Percentiles rank a stretch among this genome's conserved stretches.
Evolutionary conservation across 2,888 invertebrate species (phyloP).

Genomic region (Leucania comma): DNA sequence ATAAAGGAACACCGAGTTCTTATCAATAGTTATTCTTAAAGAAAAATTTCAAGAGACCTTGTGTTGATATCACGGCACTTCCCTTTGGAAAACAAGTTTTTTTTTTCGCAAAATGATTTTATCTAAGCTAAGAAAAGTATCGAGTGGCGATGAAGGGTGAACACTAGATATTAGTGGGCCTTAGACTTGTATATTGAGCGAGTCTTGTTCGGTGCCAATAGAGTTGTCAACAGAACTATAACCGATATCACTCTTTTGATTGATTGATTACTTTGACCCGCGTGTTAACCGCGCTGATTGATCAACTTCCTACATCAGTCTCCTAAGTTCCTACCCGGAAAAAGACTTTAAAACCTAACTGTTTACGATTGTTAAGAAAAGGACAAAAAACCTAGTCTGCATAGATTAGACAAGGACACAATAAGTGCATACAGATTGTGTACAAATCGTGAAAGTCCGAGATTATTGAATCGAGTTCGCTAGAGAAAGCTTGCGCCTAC

Average conservation of each 20-base stretch:
- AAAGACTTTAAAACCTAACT: conserved; percentile 2
- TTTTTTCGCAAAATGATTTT: not conserved
- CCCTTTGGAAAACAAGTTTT: conserved; percentile 6
- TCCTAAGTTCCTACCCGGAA: conserved; percentile 37
- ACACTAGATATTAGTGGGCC: not conserved
- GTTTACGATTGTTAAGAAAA: conserved; percentile 18
- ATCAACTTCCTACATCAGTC: conserved; percentile 35
- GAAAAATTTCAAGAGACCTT: not conserved
- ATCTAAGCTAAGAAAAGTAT: not conserved
- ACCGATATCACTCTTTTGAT: conserved; percentile 29
- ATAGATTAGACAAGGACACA: conserved; percentile 35
- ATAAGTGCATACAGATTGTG: conserved; percentile 32
- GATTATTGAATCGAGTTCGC: conserved; percentile 43
- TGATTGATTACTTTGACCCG: conserved; percentile 47
- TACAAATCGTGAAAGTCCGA: conserved; percentile 49
- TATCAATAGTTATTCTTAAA: not conserved
- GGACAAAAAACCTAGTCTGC: conserved; percentile 15
- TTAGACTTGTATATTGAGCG: not conserved
- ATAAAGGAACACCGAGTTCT: not conserved
- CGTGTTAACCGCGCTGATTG: not conserved
- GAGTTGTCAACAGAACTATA: not conserved
- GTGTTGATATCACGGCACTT: not conserved
- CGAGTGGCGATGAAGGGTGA: not conserved
- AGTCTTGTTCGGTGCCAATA: not conserved
- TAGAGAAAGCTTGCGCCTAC: conserved; percentile 60